Base-by-base conservation (phyloP, 2,797 vertebrate species). In the Taeniopygia guttata region DNA sequence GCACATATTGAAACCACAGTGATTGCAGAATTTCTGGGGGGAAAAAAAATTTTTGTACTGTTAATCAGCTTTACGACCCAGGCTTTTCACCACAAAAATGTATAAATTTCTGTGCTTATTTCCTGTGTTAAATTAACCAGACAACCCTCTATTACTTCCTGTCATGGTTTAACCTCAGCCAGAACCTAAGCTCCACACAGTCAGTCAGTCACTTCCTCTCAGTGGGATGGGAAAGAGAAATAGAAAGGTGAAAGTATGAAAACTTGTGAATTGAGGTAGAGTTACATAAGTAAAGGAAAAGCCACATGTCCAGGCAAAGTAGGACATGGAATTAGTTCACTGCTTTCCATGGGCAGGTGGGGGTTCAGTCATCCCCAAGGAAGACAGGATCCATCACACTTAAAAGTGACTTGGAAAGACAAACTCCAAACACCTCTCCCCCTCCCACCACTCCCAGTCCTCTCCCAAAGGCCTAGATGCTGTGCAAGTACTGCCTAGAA, bases 371-470 rank as follows among this genome's bases (percentile, higher is more conserved):
- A 45, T 52, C 8, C 42, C 32, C 32, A 55, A 42, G 32, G 29
- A 68, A 62, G 5, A 49, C 2, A 4, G 19, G 5, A 13, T 62
- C 22, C 40, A 60, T 46, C 40, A 42, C 5, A 2, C 36, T 7
- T 13, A 42, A 36, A 42, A 7, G 6, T 16, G 34, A 42, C 42
- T 54, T 60, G 7, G 12, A 38, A 60, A 67, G 18, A 42, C 17
- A 46, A 59, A 32, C 5, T 13, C 16, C 13, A 59, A 45, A 54
- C 13, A 30, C 10, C 13, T 64, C 13, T 51, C 3, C 16, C 15
- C 3, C 4, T 5, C 3, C 5, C 17, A 6, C 14, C 19, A 30
- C 5, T 3, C 7, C 11, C 29, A 13, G 4, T 12, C n/a, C 5
- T 9, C 10, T 20, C 23, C 6, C 36, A 59, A 59, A 52, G 29